Evolutionary conservation across 2,797 vertebrate species (phyloP), one percentile per base, ranked within the genome.

Genomic region (Crypturellus tataupa): DNA sequence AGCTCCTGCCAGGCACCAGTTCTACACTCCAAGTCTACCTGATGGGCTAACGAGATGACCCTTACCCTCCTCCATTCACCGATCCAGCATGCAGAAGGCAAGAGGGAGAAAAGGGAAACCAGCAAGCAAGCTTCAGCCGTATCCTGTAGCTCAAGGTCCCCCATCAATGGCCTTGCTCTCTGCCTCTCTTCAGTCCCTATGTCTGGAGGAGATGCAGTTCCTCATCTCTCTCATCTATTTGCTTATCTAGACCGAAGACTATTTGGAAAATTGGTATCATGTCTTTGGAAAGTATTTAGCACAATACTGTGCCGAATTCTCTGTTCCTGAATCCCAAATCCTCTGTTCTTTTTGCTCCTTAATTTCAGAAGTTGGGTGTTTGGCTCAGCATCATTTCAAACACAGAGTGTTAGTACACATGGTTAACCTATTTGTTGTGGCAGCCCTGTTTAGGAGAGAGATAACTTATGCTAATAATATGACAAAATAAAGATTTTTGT

Each of bases 401-500:
- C 13, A 0, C 2, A 12, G n/a, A 47, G n/a, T 11, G 85, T 75
- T 68, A 44, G 39, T 19, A 5, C 0, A 9, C 39, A 8, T 2
- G 4, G 5, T 24, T 35, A 46, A 73, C 10, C 8, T 69, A 6
- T 23, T 46, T 71, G 27, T 35, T 60, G 1, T 2, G 71, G 46
- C 4, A 23, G 2, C 9, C 15, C 39, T 71, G 12, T 31, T 80
- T 42, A 39, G 29, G 1, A 18, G 3, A 39, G 6, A 6, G 9
- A 19, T 0, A 56, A 13, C 1, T 10, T 12, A 8, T 24, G 9
- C 37, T 33, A 65, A n/a, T 10, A 24, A 67, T 7, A 37, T 8
- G 33, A 53, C 6, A 10, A 62, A 85, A 24, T 4, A 17, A 44
- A 47, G 19, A 47, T 47, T 23, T 24, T 23, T 47, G 47, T 47